These are phyloP conservation scores for Geotrupes spiniger DNA, from an alignment of 2,888 invertebrate species.

Conservation along the genomic window DNA sequence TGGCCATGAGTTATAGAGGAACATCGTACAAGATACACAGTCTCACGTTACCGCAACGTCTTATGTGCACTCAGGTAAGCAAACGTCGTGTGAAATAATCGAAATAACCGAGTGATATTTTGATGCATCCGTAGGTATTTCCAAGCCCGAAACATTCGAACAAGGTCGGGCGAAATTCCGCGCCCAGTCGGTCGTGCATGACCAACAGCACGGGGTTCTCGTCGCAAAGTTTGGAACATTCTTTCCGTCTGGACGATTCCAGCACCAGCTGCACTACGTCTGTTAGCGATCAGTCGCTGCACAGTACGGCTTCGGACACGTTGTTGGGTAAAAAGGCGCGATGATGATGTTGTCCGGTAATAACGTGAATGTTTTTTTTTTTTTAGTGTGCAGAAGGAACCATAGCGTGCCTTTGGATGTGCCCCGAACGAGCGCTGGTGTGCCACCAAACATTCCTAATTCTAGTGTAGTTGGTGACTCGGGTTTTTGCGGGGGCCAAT, in stretches of 20 bases:
- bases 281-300: conserved; percentile 42
- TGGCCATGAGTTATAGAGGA: conserved; percentile 84
- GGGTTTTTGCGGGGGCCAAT: conserved; percentile 40
- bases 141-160: conserved; percentile 39
- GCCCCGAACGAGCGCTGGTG: conserved; percentile 20
- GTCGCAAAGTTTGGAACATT: conserved; percentile 39
- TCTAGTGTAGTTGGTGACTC: conserved; percentile 40
- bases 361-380: neutral
- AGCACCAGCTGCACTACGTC: conserved; percentile 43
- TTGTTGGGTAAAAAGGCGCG: conserved; percentile 35
- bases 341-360: neutral
- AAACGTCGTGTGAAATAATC: conserved; percentile 43
- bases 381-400: conserved; percentile 37
- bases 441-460: conserved; percentile 23
- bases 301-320: conserved; percentile 45
- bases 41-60: conserved; percentile 46
- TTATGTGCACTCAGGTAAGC: conserved; percentile 54
- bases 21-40: conserved; percentile 83
- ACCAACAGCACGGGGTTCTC: conserved; percentile 27
- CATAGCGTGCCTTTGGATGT: conserved; percentile 39
- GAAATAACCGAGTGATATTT: conserved; percentile 7
- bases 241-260: conserved; percentile 41
- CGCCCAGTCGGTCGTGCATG: conserved; percentile 34
- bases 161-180: conserved; percentile 31
- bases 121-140: conserved; percentile 35